Conservation (phyloP, 2,797 vertebrate species). For the Denticeps clupeoides region DNA sequence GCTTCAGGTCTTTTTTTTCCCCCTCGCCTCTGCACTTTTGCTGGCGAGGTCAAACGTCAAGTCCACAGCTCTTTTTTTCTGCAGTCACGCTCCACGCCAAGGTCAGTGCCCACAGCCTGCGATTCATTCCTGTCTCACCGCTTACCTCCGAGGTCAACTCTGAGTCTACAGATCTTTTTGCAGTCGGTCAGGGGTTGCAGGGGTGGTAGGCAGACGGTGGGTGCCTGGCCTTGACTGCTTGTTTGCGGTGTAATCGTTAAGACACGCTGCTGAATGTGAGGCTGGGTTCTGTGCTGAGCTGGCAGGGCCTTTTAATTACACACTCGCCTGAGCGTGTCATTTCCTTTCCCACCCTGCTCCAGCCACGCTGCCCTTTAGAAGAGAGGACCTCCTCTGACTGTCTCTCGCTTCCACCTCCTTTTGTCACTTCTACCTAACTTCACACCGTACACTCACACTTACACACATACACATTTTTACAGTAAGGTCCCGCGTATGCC, state of each 20-base stretch:
- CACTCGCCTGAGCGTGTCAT: conserved; percentile 36
- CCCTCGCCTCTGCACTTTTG: background rate
- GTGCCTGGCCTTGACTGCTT: conserved; percentile 1
- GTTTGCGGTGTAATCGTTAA: conserved; percentile 28
- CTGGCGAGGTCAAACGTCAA: background rate
- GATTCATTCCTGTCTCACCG: background rate
- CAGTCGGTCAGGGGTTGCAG: background rate
- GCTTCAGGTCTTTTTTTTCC: background rate
- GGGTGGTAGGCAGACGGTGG: background rate
- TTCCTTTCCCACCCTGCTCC: conserved; percentile 16
- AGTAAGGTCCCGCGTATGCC: no score
- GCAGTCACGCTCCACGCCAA: background rate
- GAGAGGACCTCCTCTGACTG: background rate
- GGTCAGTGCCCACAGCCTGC: no score
- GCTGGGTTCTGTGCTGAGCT: conserved; percentile 29
- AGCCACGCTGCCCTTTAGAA: conserved; percentile 10
- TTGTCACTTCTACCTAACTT: background rate
- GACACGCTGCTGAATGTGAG: conserved; percentile 25
- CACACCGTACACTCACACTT: background rate
- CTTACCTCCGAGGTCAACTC: background rate
- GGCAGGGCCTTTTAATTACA: conserved; percentile 36
- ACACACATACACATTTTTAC: no score
- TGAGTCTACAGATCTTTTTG: background rate
- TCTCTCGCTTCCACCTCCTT: background rate
- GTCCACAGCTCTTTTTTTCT: background rate